These are phyloP conservation scores for Darevskia nairensis DNA, from an alignment of 2,797 vertebrate species.

Conservation along the genomic window DNA sequence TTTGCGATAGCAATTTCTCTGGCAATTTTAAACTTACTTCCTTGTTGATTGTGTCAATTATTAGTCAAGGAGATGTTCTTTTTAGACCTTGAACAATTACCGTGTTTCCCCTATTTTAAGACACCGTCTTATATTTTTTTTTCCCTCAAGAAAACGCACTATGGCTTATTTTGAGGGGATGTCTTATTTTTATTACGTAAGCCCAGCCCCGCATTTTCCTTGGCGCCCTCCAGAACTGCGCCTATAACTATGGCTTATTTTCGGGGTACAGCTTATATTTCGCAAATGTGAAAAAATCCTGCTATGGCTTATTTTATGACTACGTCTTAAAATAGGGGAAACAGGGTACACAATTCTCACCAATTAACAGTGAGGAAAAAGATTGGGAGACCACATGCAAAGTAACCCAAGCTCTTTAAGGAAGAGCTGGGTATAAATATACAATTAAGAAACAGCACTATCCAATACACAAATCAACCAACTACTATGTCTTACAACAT, in stretches of 20 bases:
- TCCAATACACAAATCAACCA: neutral
- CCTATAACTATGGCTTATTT: too few relatives aligned
- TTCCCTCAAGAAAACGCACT: too few relatives aligned
- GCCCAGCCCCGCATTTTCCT: too few relatives aligned
- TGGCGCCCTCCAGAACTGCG: too few relatives aligned
- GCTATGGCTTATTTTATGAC: too few relatives aligned
- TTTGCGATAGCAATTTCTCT: neutral
- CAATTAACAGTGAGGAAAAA: neutral
- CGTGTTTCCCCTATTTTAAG: too few relatives aligned
- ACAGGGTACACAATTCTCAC: neutral
- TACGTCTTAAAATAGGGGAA: too few relatives aligned
- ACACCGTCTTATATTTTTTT: too few relatives aligned
- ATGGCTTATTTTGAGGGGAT: too few relatives aligned
- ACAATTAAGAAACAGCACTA: neutral
- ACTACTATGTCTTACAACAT: neutral
- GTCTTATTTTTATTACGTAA: too few relatives aligned
- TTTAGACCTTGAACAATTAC: neutral
- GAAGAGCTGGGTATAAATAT: neutral
- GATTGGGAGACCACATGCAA: neutral
- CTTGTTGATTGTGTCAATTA: neutral
- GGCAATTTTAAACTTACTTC: neutral
- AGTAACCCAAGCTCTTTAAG: neutral
- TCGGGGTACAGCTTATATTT: too few relatives aligned
- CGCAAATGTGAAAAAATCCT: too few relatives aligned
- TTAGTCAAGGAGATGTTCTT: neutral